A percentile compares a stretch with the other conserved stretches of the same genome.
Evolutionary conservation across 2,888 invertebrate species (phyloP).

Genomic region (Epistrophella euchroma): DNA sequence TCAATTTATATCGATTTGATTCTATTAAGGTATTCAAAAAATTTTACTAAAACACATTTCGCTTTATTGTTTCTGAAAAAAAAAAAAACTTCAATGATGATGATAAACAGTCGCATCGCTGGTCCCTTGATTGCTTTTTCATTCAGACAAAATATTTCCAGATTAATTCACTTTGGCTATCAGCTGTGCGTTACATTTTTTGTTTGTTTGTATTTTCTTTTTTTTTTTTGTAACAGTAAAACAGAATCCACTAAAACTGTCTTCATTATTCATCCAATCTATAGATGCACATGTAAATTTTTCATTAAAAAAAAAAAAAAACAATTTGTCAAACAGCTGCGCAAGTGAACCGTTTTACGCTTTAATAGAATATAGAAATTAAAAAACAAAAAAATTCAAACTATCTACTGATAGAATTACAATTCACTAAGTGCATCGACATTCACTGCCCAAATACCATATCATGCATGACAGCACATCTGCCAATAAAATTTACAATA

Average conservation of each 20-base stretch:
- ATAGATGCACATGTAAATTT: constrained; percentile 45
- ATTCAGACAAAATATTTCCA: background rate
- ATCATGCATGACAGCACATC: constrained; percentile 63
- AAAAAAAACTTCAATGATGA: background rate
- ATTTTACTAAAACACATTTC: background rate
- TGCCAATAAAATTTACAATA: constrained; percentile 58
- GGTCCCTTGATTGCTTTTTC: constrained; percentile 17
- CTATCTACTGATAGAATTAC: constrained; percentile 65
- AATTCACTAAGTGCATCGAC: constrained; percentile 67
- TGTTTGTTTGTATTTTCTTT: background rate
- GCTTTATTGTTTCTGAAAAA: background rate
- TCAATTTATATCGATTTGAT: background rate
- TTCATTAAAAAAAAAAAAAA: constrained; percentile 23
- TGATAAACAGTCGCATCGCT: constrained; percentile 14
- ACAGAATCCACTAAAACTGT: constrained; percentile 12
- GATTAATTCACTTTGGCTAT: constrained; percentile 34
- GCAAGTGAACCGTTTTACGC: constrained; percentile 42
- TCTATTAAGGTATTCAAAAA: background rate
- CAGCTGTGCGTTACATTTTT: constrained; percentile 25
- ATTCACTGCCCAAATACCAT: constrained; percentile 7
- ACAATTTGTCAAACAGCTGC: constrained; percentile 62
- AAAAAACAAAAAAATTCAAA: constrained; percentile 24
- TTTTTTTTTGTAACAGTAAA: too few relatives aligned
- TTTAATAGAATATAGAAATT: constrained; percentile 23
- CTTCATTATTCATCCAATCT: constrained; percentile 41